Percentiles rank a stretch among this genome's conserved stretches.
These are phyloP conservation scores for Lithobates sylvaticus DNA, from an alignment of 2,797 vertebrate species.

Conservation along the genomic window DNA sequence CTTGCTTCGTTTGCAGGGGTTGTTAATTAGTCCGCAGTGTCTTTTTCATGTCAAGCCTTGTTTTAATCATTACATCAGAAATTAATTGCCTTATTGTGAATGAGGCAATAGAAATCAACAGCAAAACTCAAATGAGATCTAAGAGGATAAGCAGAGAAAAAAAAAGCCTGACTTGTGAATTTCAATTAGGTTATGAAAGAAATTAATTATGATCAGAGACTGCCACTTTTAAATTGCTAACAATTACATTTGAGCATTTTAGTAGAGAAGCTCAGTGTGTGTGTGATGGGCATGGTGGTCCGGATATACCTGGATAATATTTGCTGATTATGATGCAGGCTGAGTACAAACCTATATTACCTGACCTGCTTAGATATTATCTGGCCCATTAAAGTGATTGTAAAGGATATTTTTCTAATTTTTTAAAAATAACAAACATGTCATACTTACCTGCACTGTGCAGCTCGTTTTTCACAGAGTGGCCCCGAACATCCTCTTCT, in stretches of 20 bases:
- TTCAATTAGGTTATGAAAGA: slow-evolving; percentile 29
- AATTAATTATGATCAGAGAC: slow-evolving; percentile 12
- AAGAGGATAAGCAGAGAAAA: slow-evolving; percentile 6
- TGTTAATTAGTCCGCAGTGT: background rate
- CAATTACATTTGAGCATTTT: background rate
- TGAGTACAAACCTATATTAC: background rate
- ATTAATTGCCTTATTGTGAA: slow-evolving; percentile 23
- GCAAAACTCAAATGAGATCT: slow-evolving; percentile 10
- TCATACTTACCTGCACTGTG: too few species aligned
- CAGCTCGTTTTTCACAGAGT: too few species aligned
- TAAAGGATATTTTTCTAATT: too few species aligned
- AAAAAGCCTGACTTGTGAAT: slow-evolving; percentile 11
- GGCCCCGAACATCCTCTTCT: too few species aligned
- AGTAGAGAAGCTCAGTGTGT: background rate
- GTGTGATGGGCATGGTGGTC: background rate
- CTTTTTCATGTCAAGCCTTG: slow-evolving; percentile 4
- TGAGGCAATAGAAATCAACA: slow-evolving; percentile 11
- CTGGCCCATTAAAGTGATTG: too few species aligned
- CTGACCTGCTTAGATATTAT: background rate
- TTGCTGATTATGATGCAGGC: background rate
- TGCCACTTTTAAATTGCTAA: slow-evolving; percentile 11
- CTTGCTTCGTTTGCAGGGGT: slow-evolving; percentile 6
- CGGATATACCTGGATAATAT: background rate
- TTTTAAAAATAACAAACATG: too few species aligned
- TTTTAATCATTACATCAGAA: slow-evolving; percentile 24